These are phyloP conservation scores for Kryphioiulus occultus DNA, from an alignment of 2,888 invertebrate species.

Conservation along the genomic window DNA sequence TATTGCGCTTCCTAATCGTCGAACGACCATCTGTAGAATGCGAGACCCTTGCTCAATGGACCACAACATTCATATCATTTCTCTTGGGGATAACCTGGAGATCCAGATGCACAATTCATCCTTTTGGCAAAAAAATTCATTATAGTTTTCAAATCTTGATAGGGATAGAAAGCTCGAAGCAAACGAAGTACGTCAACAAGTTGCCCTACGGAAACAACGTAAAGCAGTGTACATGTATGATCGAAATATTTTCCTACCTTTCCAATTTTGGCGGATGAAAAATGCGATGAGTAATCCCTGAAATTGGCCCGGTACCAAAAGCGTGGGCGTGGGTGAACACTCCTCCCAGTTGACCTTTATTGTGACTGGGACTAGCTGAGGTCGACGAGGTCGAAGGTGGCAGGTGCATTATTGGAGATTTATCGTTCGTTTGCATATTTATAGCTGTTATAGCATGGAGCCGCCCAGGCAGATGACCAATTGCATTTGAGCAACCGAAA, in stretches of 20 bases:
- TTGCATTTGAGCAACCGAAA: background rate
- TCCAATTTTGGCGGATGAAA: constrained; percentile 51
- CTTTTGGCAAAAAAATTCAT: no score
- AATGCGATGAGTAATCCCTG: constrained; percentile 47
- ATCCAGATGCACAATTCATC: no score
- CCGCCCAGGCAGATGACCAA: background rate
- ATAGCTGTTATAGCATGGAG: background rate
- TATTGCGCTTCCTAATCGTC: no score
- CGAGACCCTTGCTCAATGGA: no score
- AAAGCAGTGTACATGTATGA: background rate
- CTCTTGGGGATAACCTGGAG: no score
- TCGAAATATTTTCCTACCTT: constrained; percentile 42
- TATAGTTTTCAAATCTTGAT: no score
- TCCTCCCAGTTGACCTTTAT: background rate
- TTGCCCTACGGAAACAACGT: background rate
- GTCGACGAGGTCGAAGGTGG: constrained; percentile 41
- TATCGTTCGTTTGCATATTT: constrained; percentile 43
- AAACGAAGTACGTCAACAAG: background rate
- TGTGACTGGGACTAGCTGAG: constrained; percentile 20
- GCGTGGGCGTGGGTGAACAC: constrained; percentile 21
- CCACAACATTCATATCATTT: no score
- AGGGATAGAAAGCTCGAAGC: no score
- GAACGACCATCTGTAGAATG: no score
- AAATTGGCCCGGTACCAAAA: constrained; percentile 41
- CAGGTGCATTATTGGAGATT: constrained; percentile 44